Base-by-base conservation (phyloP, 1,140 invertebrate genomes). In the Saccostrea glomerata region DNA sequence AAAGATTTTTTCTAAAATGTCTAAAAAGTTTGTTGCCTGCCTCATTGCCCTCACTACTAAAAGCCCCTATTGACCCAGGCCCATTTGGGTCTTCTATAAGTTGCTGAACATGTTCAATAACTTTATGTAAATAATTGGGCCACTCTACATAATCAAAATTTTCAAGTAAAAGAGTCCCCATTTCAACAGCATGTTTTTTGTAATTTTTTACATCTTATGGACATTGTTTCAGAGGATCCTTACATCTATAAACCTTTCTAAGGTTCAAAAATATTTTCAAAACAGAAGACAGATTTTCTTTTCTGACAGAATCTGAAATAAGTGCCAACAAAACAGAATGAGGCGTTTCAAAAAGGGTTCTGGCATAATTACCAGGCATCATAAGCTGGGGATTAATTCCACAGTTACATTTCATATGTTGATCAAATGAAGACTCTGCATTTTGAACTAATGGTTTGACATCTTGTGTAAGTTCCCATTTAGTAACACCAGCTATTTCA, bases 91-190 rank as follows among this genome's bases (percentile, higher is more conserved):
- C 84, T 85, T 85, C n/a, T 63, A 85, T 66, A 9, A 85, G 58
- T 63, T 85, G 84, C 58, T 85, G 84, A 30, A 47, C 58, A 47
- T 85, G 84, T 63, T 85, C 84, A 23, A 85, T 66, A 25, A 85
- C 12, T 63, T 85, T 85, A 40, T 70, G 84, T 13, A 85, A n/a
- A 63, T 85, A 85, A 66, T 85, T 85, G 2, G 84, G 84, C 58
- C 84, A 85, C 20, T 63, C n/a, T 60, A 47, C 84, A 85, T 85
- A 85, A 36, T 85, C 84, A 85, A 85, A 85, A 60, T 85, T 36
- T 23, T 36, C 2, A 30, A 85, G 36, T 36, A 85, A 66, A n/a
- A 85, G 84, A 40, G 1, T 11, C 7, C 84, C 84, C 56, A 63
- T 63, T 63, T 85, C 84, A 12, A 85, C 84, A 66, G 84, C 84